Evolutionary conservation across 2,888 invertebrate species (phyloP).

Genomic region (Ophion ellenae): DNA sequence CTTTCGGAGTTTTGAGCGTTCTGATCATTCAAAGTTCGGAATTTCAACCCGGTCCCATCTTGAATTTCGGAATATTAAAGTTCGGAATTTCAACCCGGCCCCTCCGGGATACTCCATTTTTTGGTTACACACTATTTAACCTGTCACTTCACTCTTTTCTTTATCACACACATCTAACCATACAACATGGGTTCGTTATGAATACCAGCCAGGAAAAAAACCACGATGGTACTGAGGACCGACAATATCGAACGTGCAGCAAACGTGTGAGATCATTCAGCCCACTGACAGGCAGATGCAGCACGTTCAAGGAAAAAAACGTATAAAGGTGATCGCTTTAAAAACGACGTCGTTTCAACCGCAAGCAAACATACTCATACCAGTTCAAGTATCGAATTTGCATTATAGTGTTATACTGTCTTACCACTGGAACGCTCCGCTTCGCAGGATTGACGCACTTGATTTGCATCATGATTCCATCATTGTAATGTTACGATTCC

Average conservation of each 20-base stretch:
- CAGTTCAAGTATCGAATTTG: slow-evolving; percentile 55
- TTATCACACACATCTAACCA: background rate
- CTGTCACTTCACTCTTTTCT: background rate
- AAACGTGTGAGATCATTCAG: no score
- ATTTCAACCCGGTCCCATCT: no score
- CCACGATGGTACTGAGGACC: no score
- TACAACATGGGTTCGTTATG: no score
- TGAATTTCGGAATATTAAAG: no score
- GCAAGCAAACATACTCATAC: slow-evolving; percentile 9
- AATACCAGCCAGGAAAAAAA: background rate
- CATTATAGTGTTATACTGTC: slow-evolving; percentile 19
- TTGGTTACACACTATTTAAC: background rate
- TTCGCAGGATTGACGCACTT: slow-evolving; percentile 42
- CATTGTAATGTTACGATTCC: background rate
- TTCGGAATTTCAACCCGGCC: no score
- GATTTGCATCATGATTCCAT: slow-evolving; percentile 29
- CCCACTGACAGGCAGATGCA: no score
- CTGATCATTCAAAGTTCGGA: no score
- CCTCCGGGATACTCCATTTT: slow-evolving; percentile 32
- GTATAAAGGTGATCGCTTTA: background rate
- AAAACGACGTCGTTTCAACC: slow-evolving; percentile 4
- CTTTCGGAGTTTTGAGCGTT: no score
- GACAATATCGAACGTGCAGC: no score
- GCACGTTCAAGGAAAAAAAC: slow-evolving; percentile 6
- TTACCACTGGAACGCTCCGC: background rate